A percentile compares a stretch with the other conserved stretches of the same genome.
Conservation (phyloP, 2,113 vertebrate genomes). For the Arizona elegans region DNA sequence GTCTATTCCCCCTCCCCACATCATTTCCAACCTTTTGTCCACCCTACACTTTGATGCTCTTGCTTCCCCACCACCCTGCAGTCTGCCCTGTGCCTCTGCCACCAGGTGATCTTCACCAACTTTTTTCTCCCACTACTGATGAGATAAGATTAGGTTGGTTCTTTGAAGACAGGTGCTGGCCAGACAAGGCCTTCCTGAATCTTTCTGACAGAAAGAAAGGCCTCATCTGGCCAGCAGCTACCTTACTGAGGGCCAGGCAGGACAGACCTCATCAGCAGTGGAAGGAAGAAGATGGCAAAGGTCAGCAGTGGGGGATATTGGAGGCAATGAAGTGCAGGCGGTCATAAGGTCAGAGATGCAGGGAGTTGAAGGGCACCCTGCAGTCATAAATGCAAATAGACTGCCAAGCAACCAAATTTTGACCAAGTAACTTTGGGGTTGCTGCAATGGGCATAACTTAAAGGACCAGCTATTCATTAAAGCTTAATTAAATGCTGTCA, state of each 20-base stretch:
- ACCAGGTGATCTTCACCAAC: background rate
- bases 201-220: background rate
- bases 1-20: too few relatives aligned
- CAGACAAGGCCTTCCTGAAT: background rate
- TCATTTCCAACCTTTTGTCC: background rate
- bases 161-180: background rate
- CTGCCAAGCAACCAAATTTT: background rate
- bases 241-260: background rate
- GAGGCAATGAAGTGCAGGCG: background rate
- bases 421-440: background rate
- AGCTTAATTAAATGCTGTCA: background rate
- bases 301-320: background rate
- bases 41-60: background rate
- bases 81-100: background rate
- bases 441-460: background rate
- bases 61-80: background rate
- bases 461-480: background rate
- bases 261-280: background rate
- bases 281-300: background rate
- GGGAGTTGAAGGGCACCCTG: background rate
- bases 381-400: background rate
- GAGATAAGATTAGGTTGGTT: background rate
- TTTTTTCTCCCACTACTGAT: background rate
- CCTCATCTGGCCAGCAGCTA: background rate
- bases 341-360: background rate